phyloP scores from a whole-genome alignment of 2,113 vertebrate genomes.

The Myrmophylax atrothorax region DNA sequence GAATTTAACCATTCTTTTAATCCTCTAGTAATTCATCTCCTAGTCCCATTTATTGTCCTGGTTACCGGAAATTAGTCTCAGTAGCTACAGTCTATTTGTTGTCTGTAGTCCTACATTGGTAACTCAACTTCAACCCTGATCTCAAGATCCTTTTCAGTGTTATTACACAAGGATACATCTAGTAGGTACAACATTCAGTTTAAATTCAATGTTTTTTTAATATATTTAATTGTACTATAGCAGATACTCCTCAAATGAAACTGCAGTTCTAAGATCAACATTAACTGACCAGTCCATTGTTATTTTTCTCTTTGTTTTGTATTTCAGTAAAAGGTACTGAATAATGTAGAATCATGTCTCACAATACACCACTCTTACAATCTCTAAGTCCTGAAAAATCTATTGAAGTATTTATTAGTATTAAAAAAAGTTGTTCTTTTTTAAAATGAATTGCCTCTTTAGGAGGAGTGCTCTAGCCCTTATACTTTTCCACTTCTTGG shows the following conservation, averaged over 20 bases:
- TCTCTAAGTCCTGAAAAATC: neutral
- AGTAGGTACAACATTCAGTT: neutral
- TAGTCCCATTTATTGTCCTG: neutral
- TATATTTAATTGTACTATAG: neutral
- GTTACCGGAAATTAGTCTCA: neutral
- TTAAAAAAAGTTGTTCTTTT: neutral
- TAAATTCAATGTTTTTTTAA: neutral
- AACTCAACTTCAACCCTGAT: neutral
- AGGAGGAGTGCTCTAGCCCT: neutral
- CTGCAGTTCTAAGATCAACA: neutral
- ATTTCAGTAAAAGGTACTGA: neutral
- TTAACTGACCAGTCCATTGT: neutral
- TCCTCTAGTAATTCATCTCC: neutral
- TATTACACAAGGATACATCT: neutral
- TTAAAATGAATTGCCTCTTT: neutral
- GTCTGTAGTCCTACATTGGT: neutral
- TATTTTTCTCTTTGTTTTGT: neutral
- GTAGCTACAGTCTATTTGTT: neutral
- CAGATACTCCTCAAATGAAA: neutral
- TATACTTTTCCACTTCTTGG: neutral
- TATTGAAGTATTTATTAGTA: neutral
- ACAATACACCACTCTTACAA: neutral
- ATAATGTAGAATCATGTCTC: fast-evolving
- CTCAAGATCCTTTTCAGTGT: neutral
- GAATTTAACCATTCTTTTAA: neutral